Percentiles rank a stretch among this genome's conserved stretches.
phyloP scores from a whole-genome alignment of 2,888 invertebrate genomes.

The Punctoribates punctum region DNA sequence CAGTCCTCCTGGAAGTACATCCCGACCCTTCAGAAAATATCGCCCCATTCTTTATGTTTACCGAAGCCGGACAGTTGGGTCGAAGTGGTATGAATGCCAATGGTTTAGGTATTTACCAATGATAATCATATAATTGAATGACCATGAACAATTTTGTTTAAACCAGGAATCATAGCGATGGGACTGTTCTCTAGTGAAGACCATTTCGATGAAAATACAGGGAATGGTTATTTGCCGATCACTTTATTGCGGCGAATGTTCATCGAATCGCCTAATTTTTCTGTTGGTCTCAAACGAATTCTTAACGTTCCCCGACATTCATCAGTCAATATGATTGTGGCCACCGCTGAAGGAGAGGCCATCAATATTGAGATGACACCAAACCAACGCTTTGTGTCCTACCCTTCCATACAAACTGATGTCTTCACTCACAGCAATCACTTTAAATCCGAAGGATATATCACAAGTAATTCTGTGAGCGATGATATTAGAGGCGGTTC shows the following conservation, averaged over 20 bases:
- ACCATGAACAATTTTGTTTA: neutral
- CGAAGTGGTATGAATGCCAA: slow-evolving; percentile 29
- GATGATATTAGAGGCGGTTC: neutral
- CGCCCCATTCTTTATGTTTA: neutral
- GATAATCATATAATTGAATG: neutral
- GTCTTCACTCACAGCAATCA: slow-evolving; percentile 11
- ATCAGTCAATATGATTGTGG: slow-evolving; percentile 14
- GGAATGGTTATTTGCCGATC: neutral
- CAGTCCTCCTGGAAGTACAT: slow-evolving; percentile 18
- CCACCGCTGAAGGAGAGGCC: slow-evolving; percentile 4
- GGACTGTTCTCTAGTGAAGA: neutral
- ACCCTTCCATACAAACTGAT: neutral
- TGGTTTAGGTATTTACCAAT: slow-evolving; percentile 15
- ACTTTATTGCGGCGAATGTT: slow-evolving; percentile 14
- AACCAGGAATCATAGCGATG: neutral
- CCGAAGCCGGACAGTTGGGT: slow-evolving; percentile 5
- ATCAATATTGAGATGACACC: slow-evolving; percentile 22
- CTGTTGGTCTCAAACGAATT: slow-evolving; percentile 10
- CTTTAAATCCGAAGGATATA: slow-evolving; percentile 7
- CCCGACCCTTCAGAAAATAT: slow-evolving; percentile 12
- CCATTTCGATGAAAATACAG: neutral
- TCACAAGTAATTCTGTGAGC: neutral
- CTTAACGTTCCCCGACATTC: neutral
- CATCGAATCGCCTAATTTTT: slow-evolving; percentile 2
- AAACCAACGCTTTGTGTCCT: neutral